Conservation (phyloP, 2,888 invertebrate species). For the Drosophila macrospina region DNA sequence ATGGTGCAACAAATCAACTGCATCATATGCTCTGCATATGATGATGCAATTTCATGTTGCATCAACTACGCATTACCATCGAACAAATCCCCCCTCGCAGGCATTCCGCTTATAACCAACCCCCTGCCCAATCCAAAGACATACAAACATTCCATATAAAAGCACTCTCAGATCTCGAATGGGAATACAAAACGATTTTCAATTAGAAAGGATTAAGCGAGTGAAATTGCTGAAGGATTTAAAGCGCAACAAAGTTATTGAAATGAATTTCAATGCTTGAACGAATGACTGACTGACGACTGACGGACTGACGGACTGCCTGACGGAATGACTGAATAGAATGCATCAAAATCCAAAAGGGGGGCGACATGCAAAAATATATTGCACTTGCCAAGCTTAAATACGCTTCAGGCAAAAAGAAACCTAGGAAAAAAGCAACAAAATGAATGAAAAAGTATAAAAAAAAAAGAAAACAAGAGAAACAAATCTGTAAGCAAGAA, state of each 20-base stretch:
- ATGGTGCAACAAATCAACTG: slow-evolving; percentile 56
- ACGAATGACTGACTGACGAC: slow-evolving; percentile 44
- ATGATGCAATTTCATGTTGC: slow-evolving; percentile 57
- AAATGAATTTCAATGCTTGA: slow-evolving; percentile 75
- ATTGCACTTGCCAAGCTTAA: slow-evolving; percentile 73
- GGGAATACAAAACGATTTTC: slow-evolving; percentile 72
- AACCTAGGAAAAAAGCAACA: slow-evolving; percentile 20
- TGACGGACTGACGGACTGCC: slow-evolving; percentile 21
- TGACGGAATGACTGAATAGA: slow-evolving; percentile 35
- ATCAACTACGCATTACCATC: slow-evolving; percentile 47
- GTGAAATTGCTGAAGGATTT: slow-evolving; percentile 74
- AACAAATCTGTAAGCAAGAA: slow-evolving; percentile 63
- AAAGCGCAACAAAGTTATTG: slow-evolving; percentile 74
- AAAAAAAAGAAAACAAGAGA: slow-evolving; percentile 5
- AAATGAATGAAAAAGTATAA: slow-evolving; percentile 18
- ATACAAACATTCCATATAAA: slow-evolving; percentile 31
- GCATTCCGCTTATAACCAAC: background rate
- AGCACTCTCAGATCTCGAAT: slow-evolving; percentile 51
- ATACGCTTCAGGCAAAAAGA: slow-evolving; percentile 37
- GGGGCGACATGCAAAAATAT: slow-evolving; percentile 62
- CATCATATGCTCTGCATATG: slow-evolving; percentile 40
- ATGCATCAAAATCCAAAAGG: slow-evolving; percentile 55
- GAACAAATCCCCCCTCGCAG: background rate
- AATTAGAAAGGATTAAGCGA: slow-evolving; percentile 78
- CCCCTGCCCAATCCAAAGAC: background rate